Base-by-base conservation (phyloP, 2,113 vertebrate genomes). In the Malurus elegans region DNA sequence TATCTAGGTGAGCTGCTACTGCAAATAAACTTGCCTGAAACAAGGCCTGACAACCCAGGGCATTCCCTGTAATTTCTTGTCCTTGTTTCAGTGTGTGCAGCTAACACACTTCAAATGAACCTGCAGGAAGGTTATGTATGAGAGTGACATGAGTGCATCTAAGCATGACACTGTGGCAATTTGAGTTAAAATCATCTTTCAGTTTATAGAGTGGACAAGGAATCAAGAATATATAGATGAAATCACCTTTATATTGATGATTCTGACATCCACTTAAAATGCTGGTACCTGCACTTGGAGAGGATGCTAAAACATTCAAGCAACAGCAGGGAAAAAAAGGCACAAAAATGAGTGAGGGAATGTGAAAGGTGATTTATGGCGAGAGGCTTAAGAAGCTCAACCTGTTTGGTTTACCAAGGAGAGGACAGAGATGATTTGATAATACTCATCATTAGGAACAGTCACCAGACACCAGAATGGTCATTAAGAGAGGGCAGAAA, bases 41-140 rank as follows among this genome's bases (percentile, higher is more conserved):
- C 44, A 72, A 42, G 53, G 62, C 12, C 57, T 21, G 29, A 56
- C 47, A 76, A 76, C 17, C 14, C 45, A 64, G 40, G 54, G 23
- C 57, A 29, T 42, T 58, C 50, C 40, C 29, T 8, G 32, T 4
- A 7, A 69, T 38, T 58, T 50, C 29, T 54, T 47, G 12, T 38
- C 60, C 44, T 48, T 38, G 21, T 50, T 65, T 31, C 51, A 14
- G 31, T 6, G 7, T 0, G 18, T 36, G 26, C 56, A 78, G 69
- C 36, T 80, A 38, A 7, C 18, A 9, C 6, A 3, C 53, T 54
- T 45, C 57, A n/a, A 31, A 50, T 11, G 25, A 9, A 71, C 44
- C 56, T 32, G 73, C 47, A 42, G 56, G n/a, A 13, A 12, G n/a
- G 10, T n/a, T 65, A 24, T 5, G 12, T 3, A 2, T 2, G 1